Evolutionary conservation across 2,888 invertebrate genomes (phyloP).

Genomic region (Lithophane ornitopus): DNA sequence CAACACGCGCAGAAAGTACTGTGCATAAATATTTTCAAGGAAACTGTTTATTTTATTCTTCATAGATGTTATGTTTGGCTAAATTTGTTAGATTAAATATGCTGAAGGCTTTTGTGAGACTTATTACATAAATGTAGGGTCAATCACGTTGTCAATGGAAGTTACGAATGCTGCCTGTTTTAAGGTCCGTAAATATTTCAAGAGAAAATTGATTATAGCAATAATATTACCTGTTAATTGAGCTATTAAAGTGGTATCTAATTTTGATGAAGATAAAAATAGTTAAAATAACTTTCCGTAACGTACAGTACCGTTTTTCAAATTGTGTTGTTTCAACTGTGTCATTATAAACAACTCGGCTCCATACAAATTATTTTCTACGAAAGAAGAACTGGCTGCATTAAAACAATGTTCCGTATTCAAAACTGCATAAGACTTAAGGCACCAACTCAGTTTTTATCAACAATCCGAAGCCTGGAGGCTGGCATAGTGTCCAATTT

Average conservation of each 20-base stretch:
- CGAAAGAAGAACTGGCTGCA: constrained; percentile 12
- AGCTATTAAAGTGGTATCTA: no score
- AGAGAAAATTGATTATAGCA: not conserved
- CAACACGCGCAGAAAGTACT: constrained; percentile 46
- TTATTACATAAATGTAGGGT: constrained; percentile 15
- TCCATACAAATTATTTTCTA: not conserved
- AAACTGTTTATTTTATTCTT: constrained; percentile 75
- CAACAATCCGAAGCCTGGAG: constrained; percentile 10
- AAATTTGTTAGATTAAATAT: constrained; percentile 63
- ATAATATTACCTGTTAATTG: not conserved
- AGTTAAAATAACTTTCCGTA: no score
- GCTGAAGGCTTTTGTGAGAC: constrained; percentile 29
- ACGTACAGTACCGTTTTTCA: not conserved
- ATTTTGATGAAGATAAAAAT: no score
- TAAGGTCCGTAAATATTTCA: not conserved
- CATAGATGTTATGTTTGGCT: constrained; percentile 66
- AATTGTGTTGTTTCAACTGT: no score
- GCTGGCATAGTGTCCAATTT: constrained; percentile 77
- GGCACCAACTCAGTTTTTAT: constrained; percentile 48
- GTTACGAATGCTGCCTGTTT: not conserved
- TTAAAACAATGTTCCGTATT: constrained; percentile 25
- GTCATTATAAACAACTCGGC: not conserved
- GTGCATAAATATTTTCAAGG: constrained; percentile 75
- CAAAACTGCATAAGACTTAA: constrained; percentile 13
- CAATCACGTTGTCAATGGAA: constrained; percentile 6